Conservation (phyloP, 2,113 vertebrate genomes). For the Gymnogyps californianus region DNA sequence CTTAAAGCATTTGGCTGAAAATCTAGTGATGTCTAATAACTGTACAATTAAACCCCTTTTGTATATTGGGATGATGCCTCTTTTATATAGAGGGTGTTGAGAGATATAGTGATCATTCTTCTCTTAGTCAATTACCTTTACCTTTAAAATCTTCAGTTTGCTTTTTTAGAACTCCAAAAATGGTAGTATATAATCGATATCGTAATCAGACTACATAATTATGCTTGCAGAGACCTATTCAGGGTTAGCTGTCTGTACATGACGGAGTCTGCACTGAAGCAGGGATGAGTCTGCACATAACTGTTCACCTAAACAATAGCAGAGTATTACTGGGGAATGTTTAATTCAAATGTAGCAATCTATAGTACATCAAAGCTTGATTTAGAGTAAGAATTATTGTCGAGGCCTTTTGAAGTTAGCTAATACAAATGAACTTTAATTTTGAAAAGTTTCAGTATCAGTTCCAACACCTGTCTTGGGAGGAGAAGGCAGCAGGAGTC, state of each 20-base stretch:
- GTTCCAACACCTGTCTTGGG: neutral
- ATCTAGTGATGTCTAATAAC: neutral
- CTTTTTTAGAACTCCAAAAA: neutral
- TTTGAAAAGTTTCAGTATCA: neutral
- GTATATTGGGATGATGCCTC: neutral
- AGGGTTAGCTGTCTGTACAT: neutral
- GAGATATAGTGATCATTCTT: constrained; percentile 1
- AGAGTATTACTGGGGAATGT: neutral
- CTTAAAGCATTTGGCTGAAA: neutral
- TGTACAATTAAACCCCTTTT: neutral
- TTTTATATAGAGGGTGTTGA: neutral
- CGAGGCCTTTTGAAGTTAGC: neutral
- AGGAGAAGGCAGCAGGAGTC: neutral
- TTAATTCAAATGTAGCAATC: neutral
- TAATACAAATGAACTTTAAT: neutral
- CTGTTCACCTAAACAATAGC: constrained; percentile 25
- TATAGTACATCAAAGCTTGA: neutral
- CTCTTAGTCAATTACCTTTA: constrained; percentile 8
- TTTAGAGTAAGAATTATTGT: neutral
- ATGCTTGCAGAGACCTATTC: constrained; percentile 1
- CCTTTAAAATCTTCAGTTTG: constrained; percentile 5
- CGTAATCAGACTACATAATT: constrained; percentile 14
- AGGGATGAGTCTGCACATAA: neutral
- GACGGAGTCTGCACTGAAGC: neutral
- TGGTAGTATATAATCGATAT: neutral